These are phyloP conservation scores for Uromys caudimaculatus DNA, from an alignment of 2,797 vertebrate species.

Conservation along the genomic window DNA sequence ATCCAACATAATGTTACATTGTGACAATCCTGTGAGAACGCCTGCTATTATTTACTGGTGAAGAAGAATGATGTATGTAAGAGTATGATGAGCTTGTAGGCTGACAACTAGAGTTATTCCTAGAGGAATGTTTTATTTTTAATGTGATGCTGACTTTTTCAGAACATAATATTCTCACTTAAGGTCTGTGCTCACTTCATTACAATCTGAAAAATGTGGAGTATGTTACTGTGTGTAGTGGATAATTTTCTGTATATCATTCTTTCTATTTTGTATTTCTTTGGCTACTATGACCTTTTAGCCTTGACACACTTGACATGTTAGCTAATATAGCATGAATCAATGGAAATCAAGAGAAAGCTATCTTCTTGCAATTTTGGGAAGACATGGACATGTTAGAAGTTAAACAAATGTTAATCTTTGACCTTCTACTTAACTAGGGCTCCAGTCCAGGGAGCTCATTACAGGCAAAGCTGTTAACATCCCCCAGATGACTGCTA, in stretches of 20 bases:
- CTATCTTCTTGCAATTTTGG: slow-evolving; percentile 45
- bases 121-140: slow-evolving; percentile 64
- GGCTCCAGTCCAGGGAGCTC: slow-evolving; percentile 80
- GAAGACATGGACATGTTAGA: slow-evolving; percentile 41
- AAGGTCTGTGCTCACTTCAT: slow-evolving; percentile 47
- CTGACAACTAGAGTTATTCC: slow-evolving; percentile 21
- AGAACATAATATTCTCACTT: slow-evolving; percentile 39
- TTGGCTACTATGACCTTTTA: slow-evolving; percentile 62
- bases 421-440: slow-evolving; percentile 82
- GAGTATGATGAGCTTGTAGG: slow-evolving; percentile 11
- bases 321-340: slow-evolving; percentile 72
- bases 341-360: slow-evolving; percentile 32
- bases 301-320: slow-evolving; percentile 69
- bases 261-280: slow-evolving; percentile 68
- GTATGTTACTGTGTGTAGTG: not conserved
- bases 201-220: slow-evolving; percentile 42
- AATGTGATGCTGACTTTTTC: slow-evolving; percentile 30
- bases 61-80: slow-evolving; percentile 45
- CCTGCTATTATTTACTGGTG: slow-evolving; percentile 50
- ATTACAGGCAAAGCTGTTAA: slow-evolving; percentile 85
- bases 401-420: slow-evolving; percentile 81
- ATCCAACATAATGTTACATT: slow-evolving; percentile 16
- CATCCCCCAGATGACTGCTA: slow-evolving; percentile 73
- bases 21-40: not conserved
- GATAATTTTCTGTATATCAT: slow-evolving; percentile 42